Evolutionary conservation across 2,113 vertebrate species (phyloP), one percentile per base, ranked within the genome.

Genomic region (Shinisaurus crocodilurus): DNA sequence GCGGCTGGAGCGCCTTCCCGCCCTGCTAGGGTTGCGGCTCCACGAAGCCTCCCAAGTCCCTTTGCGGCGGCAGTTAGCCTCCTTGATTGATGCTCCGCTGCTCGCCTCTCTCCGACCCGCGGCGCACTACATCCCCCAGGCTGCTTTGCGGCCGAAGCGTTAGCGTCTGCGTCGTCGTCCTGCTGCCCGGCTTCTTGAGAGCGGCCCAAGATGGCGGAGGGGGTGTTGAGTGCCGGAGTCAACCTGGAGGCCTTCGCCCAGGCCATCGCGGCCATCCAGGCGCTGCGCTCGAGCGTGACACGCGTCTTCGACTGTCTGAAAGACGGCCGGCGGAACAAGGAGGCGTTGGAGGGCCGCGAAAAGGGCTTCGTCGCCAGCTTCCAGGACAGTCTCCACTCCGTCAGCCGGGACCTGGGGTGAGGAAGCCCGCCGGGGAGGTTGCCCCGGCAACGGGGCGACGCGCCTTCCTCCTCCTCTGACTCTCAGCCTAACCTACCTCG

Each of bases 321-420:
- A 95, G 99, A 99, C 94, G 99, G 99, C 23, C 99, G 99, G 98
- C 98, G 98, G 92, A 98, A 98, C 96, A 98, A 98, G 89, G 98
- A 99, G 93, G 98, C 98, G 0, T 96, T 99, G 94, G 99, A 99
- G 94, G 98, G 98, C 69, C 97, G 98, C 29, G 99, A 99, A 96
- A 99, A 99, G 95, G 96, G 97, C 86, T 99, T 99, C 93, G 98
- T 99, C 67, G 95, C 98, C 88, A 97, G 98, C 50, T 99, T 99
- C 94, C 99, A 99, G 96, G 99, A 99, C 95, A 98, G 99, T 95
- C 96, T 99, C 93, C 98, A 99, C 94, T 98, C 98, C 3, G 99
- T 99, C 93, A 99, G 99, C 98, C 97, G 99, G 89, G 99, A 99
- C 96, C 97, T 99, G 86, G 99, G 98, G 99, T 99, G 96, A 98